Conservation (phyloP, 2,113 vertebrate species). For the Chaetodon trifascialis region DNA sequence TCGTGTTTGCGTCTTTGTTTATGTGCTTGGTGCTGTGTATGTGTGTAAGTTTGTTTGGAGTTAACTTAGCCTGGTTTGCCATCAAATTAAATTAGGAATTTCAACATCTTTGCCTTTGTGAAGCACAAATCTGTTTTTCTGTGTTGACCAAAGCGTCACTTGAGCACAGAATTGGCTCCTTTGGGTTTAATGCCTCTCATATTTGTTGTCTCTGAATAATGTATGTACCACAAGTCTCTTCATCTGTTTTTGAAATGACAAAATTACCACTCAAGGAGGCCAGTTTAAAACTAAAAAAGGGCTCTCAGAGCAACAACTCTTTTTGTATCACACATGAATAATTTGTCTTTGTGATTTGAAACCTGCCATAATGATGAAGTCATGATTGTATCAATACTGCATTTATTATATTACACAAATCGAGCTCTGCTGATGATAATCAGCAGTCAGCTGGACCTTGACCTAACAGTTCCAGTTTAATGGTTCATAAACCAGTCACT, state of each 20-base stretch:
- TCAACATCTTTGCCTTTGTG: neutral
- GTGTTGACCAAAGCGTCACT: neutral
- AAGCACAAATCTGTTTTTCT: neutral
- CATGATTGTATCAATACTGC: neutral
- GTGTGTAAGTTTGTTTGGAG: neutral
- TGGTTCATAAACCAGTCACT: neutral
- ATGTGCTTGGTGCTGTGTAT: neutral
- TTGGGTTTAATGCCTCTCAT: neutral
- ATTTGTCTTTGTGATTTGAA: neutral
- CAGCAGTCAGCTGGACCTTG: neutral
- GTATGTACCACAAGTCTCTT: neutral
- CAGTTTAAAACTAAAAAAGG: neutral
- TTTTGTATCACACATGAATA: neutral
- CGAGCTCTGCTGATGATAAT: neutral
- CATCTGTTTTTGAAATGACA: conserved; percentile 16
- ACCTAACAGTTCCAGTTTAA: neutral
- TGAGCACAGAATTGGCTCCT: conserved; percentile 2
- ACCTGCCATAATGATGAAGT: neutral
- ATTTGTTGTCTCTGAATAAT: neutral
- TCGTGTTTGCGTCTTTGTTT: conserved; percentile 3
- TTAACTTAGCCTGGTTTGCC: neutral
- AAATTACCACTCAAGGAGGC: neutral
- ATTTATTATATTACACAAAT: neutral
- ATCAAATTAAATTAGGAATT: neutral
- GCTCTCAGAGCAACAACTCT: neutral